These are phyloP conservation scores for Bucorvus abyssinicus DNA, from an alignment of 2,797 vertebrate genomes.

Conservation along the genomic window DNA sequence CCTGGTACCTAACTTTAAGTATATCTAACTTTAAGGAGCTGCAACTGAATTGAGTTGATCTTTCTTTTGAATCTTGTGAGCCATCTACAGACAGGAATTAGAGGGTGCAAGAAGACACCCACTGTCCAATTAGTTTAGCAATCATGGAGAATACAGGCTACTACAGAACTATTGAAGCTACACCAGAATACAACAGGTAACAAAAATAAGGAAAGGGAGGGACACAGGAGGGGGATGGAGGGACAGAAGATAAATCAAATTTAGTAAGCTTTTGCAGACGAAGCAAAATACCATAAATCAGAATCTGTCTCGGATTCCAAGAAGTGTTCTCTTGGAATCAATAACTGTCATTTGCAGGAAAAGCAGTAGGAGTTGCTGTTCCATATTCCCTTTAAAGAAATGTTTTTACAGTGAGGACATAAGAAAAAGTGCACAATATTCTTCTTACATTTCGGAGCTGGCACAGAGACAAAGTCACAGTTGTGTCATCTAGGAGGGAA, in stretches of 20 bases:
- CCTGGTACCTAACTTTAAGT: not conserved
- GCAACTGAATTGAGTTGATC: not conserved
- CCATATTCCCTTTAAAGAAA: not conserved
- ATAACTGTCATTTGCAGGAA: not conserved
- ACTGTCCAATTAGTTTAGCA: not conserved
- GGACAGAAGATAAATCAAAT: not conserved
- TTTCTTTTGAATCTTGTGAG: not conserved
- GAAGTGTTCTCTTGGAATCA: not conserved
- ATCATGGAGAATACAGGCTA: fast-evolving
- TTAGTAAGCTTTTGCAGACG: not conserved
- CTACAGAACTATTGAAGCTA: not conserved
- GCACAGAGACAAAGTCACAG: constrained; percentile 91
- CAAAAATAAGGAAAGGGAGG: not conserved
- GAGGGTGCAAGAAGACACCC: not conserved
- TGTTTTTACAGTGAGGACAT: not conserved
- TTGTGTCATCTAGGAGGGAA: constrained; percentile 94
- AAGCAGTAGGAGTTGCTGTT: not conserved
- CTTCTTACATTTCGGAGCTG: constrained; percentile 91
- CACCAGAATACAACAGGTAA: not conserved
- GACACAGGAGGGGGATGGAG: not conserved
- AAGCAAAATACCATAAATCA: not conserved
- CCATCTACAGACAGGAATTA: not conserved
- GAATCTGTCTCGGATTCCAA: fast-evolving
- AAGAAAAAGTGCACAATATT: not conserved
- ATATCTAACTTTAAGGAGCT: not conserved